Percentiles rank a stretch among this genome's conserved stretches.
Conservation (phyloP, 2,113 vertebrate genomes). For the Caranx ignobilis region DNA sequence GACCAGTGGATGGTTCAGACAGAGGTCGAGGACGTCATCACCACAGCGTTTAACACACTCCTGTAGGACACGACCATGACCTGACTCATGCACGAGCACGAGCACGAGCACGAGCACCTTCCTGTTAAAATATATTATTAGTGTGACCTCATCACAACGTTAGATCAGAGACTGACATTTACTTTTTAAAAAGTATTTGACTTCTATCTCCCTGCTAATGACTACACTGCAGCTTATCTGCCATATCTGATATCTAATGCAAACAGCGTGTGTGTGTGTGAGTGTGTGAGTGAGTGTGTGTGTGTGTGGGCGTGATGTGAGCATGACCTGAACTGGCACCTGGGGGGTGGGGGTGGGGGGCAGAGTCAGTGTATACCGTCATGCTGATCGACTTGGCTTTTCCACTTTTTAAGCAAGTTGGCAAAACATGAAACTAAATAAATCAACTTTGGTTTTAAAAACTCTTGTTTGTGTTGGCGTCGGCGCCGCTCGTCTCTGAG, state of each 20-base stretch:
- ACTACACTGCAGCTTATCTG: constrained; percentile 66
- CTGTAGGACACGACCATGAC: no score
- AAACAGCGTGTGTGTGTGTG: constrained; percentile 60
- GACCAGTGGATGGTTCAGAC: no score
- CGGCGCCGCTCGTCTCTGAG: constrained; percentile 61
- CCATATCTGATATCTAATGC: constrained; percentile 70
- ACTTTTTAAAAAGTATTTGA: constrained; percentile 67
- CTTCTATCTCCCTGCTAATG: constrained; percentile 71
- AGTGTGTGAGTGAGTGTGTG: constrained; percentile 45
- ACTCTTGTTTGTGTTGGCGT: constrained; percentile 82
- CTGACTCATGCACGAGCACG: no score
- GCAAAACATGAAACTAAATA: constrained; percentile 81
- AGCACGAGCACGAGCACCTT: background rate
- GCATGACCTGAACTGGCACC: constrained; percentile 63
- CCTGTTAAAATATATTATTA: background rate
- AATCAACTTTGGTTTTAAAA: constrained; percentile 79
- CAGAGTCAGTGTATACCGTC: constrained; percentile 78
- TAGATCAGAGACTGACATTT: background rate
- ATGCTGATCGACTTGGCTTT: constrained; percentile 83
- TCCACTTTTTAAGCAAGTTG: constrained; percentile 82
- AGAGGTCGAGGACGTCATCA: no score
- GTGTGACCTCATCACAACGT: background rate
- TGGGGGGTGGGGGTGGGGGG: constrained; percentile 35
- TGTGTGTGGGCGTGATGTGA: constrained; percentile 45
- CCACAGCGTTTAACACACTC: no score